These are phyloP conservation scores for Pachliopta kotzebuea DNA, from an alignment of 2,888 invertebrate species.

Conservation along the genomic window DNA sequence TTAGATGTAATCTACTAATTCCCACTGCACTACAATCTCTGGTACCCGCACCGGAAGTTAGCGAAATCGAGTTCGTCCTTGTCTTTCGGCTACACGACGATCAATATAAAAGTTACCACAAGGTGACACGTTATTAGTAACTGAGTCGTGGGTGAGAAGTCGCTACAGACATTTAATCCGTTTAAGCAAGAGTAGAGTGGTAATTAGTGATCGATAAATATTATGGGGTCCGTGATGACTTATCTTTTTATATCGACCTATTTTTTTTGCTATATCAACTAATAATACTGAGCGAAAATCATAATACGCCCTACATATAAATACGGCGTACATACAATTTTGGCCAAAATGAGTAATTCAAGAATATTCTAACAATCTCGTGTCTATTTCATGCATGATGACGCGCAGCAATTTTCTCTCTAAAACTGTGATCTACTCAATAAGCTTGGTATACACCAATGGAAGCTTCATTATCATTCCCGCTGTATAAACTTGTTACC, in stretches of 20 bases:
- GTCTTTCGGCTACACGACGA: background rate
- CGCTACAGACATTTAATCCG: background rate
- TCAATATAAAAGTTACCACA: background rate
- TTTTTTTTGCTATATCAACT: conserved; percentile 53
- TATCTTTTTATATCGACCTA: conserved; percentile 45
- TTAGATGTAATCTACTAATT: conserved; percentile 21
- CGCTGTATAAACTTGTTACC: conserved; percentile 15
- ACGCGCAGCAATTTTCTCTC: conserved; percentile 9
- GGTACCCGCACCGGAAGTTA: background rate
- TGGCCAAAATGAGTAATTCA: conserved; percentile 73
- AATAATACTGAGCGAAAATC: conserved; percentile 75
- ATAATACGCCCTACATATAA: conserved; percentile 59
- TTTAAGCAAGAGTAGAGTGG: conserved; percentile 19
- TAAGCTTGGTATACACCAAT: conserved; percentile 5
- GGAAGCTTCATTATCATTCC: conserved; percentile 15
- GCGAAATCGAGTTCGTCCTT: background rate
- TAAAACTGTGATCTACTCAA: background rate
- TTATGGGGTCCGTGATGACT: conserved; percentile 59
- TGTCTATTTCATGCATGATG: conserved; percentile 25
- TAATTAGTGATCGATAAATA: conserved; percentile 18
- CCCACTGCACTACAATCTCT: conserved; percentile 11
- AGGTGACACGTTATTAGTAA: background rate
- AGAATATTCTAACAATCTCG: conserved; percentile 35
- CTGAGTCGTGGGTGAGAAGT: background rate
- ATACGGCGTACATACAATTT: conserved; percentile 67